Percentiles rank a stretch among this genome's conserved stretches.
phyloP scores from a whole-genome alignment of 2,797 vertebrate species.

The Eulemur mongoz region DNA sequence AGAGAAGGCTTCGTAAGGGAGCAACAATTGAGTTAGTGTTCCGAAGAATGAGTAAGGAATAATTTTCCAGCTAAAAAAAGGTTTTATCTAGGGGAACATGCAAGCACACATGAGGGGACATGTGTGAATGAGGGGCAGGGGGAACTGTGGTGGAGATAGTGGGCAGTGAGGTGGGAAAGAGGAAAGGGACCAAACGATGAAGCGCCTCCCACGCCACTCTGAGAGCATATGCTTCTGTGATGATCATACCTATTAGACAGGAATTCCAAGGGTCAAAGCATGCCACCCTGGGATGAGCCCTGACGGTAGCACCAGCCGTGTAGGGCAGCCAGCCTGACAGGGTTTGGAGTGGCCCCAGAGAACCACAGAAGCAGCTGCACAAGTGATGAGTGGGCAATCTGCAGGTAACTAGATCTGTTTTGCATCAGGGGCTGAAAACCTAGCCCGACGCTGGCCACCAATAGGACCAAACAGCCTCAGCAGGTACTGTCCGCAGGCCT shows the following conservation, averaged over 20 bases:
- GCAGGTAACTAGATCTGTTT: conserved; percentile 57
- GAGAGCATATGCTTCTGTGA: neutral
- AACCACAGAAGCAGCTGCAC: conserved; percentile 14
- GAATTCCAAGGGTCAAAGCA: neutral
- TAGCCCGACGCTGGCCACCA: neutral
- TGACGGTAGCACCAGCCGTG: neutral
- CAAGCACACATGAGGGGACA: neutral
- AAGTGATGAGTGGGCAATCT: conserved; percentile 55
- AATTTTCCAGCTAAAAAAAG: neutral
- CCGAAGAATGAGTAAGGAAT: neutral
- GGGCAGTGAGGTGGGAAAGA: neutral
- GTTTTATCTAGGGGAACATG: neutral
- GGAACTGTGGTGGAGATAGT: too few species aligned
- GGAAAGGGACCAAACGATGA: neutral
- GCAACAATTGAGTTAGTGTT: neutral
- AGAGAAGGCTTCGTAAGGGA: neutral
- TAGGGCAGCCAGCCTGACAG: conserved; percentile 41
- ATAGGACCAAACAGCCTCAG: neutral
- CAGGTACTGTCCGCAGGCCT: neutral
- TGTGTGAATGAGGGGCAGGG: neutral
- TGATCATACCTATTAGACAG: accelerated
- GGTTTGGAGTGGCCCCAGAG: neutral
- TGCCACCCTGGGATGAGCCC: neutral
- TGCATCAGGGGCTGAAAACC: conserved; percentile 41
- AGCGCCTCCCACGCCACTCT: neutral